Conservation (phyloP, 2,888 invertebrate genomes). For the Amitus sp. region DNA sequence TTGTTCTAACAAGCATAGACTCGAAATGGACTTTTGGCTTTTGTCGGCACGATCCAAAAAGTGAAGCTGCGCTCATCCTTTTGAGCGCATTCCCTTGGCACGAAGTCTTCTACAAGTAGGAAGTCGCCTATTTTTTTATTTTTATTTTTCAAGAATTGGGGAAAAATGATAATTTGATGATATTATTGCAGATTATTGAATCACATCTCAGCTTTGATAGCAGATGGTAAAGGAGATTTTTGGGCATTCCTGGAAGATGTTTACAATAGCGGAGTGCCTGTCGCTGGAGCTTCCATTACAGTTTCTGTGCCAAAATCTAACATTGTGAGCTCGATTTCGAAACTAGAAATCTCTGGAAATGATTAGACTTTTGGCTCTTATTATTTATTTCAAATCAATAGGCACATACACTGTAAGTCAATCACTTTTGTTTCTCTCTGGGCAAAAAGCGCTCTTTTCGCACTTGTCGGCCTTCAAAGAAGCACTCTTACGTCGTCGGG, state of each 20-base stretch:
- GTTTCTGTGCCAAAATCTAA: conserved; percentile 69
- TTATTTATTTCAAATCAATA: too few species aligned
- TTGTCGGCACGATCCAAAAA: conserved; percentile 93
- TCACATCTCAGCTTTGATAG: conserved; percentile 81
- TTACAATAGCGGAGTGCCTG: conserved; percentile 75
- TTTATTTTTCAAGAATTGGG: not conserved
- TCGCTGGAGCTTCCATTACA: conserved; percentile 74
- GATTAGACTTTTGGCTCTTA: too few species aligned
- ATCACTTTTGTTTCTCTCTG: too few species aligned
- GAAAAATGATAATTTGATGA: conserved; percentile 1
- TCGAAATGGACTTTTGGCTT: conserved; percentile 98
- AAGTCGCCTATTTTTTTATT: not conserved
- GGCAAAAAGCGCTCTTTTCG: too few species aligned
- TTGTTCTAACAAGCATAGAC: conserved; percentile 93
- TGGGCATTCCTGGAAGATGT: conserved; percentile 75
- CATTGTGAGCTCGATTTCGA: conserved; percentile 71
- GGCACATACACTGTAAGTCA: too few species aligned
- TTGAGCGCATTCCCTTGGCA: conserved; percentile 96
- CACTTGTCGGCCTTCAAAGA: too few species aligned
- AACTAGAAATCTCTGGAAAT: too few species aligned
- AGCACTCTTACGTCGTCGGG: too few species aligned
- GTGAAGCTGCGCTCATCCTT: conserved; percentile 84
- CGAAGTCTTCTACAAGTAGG: conserved; percentile 90
- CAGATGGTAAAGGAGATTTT: conserved; percentile 69
- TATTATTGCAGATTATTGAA: conserved; percentile 75